Percentiles rank a stretch among this genome's conserved stretches.
Conservation (phyloP, 2,888 invertebrate species). For the Ichneumon xanthorius region DNA sequence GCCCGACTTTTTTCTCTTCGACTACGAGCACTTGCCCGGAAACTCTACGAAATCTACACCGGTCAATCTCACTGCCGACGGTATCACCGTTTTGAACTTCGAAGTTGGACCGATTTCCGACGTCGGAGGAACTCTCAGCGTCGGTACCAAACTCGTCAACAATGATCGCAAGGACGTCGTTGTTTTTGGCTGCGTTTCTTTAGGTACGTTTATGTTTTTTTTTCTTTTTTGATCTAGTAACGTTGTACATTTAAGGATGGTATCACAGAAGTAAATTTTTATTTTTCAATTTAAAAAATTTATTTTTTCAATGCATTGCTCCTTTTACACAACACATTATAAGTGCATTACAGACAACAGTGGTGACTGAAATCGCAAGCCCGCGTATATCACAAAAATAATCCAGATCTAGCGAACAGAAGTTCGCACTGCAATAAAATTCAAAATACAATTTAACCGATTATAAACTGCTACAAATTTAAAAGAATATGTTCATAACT, state of each 20-base stretch:
- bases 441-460: no score
- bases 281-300: neutral
- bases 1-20: slow-evolving; percentile 91
- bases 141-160: slow-evolving; percentile 90
- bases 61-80: slow-evolving; percentile 89
- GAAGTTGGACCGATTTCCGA: slow-evolving; percentile 90
- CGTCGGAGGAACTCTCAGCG: slow-evolving; percentile 92
- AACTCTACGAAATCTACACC: slow-evolving; percentile 88
- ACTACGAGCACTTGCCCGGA: slow-evolving; percentile 89
- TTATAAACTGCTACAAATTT: no score
- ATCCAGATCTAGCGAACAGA: no score
- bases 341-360: no score
- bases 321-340: no score
- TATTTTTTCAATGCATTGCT: no score
- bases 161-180: slow-evolving; percentile 82
- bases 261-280: neutral
- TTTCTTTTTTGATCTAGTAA: neutral
- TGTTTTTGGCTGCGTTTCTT: slow-evolving; percentile 85
- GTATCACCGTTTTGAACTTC: slow-evolving; percentile 89
- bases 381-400: no score
- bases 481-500: no score
- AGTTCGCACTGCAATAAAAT: no score
- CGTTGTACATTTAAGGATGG: no score
- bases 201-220: slow-evolving; percentile 76
- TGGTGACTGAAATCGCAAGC: no score